Base-by-base conservation (phyloP, 2,888 invertebrate species). In the Tipula confusa region DNA sequence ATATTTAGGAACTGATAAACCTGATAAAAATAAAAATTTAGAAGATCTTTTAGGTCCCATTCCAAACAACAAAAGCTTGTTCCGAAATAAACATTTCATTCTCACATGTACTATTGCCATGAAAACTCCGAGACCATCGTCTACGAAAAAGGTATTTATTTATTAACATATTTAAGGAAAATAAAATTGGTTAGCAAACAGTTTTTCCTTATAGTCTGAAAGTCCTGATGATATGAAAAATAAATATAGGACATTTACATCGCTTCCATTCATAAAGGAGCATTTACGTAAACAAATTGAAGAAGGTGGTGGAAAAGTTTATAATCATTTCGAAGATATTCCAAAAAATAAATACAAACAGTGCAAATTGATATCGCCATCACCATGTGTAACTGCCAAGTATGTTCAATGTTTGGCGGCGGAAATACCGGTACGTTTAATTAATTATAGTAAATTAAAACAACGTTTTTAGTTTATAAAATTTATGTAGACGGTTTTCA, bases 381-480 rank as follows among this genome's bases (percentile, higher is more conserved):
- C 93, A 15, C 93, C 94, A 64, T 94, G 94, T 86, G 90, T 93
- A 83, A 95, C 95, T 0, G 93, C 93, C 9, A 95, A 95, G 87
- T 95, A 93, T 88, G 91, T 96, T 85, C 92, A 93, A 85, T 94
- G 94, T 85, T 87, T 96, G 64, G 94, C 95, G 0, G 91, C 92
- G 0, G 93, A 93, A 84, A 91, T 95, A 82, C 91, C 90, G 0
- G 87, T 87, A 85, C 84, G 84, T 83, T 43, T 29, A 18, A 33
- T 38, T 18, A 79, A 29, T 79, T 79, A 28, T n/a, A n/a, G n/a
- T n/a, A n/a, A n/a, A n/a, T n/a, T n/a, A n/a, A n/a, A n/a, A n/a
- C n/a, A n/a, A n/a, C n/a, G n/a, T n/a, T n/a, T n/a, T n/a, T n/a
- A n/a, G n/a, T n/a, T n/a, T n/a, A n/a, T n/a, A n/a, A n/a, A n/a